phyloP scores from a whole-genome alignment of 2,113 vertebrate genomes.

The Promerops cafer region DNA sequence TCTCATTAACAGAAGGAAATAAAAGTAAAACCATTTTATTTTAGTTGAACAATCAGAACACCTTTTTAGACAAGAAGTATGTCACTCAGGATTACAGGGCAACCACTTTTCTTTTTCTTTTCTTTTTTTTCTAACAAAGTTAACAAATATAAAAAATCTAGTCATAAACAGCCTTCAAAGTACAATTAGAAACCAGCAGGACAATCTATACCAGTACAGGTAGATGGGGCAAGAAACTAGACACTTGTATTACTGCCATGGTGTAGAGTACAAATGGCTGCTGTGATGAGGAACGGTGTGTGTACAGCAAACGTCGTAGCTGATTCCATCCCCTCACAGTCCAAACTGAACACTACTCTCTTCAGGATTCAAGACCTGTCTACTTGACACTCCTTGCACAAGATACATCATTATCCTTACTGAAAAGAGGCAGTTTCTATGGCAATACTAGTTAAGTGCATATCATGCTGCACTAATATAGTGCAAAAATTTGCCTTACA shows the following conservation, averaged over 20 bases:
- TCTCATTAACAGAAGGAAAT: background rate
- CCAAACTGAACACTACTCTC: constrained; percentile 72
- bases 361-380: constrained; percentile 62
- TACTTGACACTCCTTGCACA: constrained; percentile 74
- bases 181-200: constrained; percentile 72
- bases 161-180: constrained; percentile 75
- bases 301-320: constrained; percentile 54
- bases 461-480: constrained; percentile 99
- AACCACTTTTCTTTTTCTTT: constrained; percentile 69
- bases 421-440: constrained; percentile 88
- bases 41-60: constrained; percentile 10
- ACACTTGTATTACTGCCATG: constrained; percentile 70
- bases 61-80: constrained; percentile 28
- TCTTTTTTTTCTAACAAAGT: constrained; percentile 72
- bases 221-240: constrained; percentile 67
- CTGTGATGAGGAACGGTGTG: constrained; percentile 52
- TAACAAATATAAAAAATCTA: constrained; percentile 79
- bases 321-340: constrained; percentile 58
- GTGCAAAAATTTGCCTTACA: constrained; percentile 93
- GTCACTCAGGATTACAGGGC: constrained; percentile 55
- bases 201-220: constrained; percentile 65
- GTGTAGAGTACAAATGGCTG: constrained; percentile 66
- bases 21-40: constrained; percentile 28
- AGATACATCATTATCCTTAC: constrained; percentile 78
- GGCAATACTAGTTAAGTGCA: constrained; percentile 89